Base-by-base conservation (phyloP, 2,113 vertebrate species). In the Mormyrus iriodes region DNA sequence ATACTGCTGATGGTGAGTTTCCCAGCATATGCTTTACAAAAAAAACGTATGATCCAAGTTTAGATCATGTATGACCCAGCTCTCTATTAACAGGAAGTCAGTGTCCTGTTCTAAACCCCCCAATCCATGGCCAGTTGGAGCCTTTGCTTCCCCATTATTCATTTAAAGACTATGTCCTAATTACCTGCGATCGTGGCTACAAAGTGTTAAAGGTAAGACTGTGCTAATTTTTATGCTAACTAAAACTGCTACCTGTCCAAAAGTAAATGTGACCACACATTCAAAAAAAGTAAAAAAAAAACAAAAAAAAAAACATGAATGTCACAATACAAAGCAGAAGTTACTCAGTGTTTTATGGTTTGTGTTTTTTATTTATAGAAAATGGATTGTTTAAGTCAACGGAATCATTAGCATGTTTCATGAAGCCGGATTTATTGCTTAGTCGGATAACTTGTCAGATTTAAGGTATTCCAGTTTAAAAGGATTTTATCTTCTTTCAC, bases 151-250 rank as follows among this genome's bases (percentile, higher is more conserved):
- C 96, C 87, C 95, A 95, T 4, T 99, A 98, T 92, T 96, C 93
- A 69, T 99, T 98, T 91, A 98, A 96, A 94, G 98, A 99, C 90
- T 97, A 99, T 90, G 90, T 97, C 88, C 94, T 97, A 55, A 89
- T 99, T 93, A 97, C 95, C 90, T 99, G 98, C 94, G 94, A 96
- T 89, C 92, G 94, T 0, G 98, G 98, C 87, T 98, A 97, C 95
- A 94, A 92, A 89, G 93, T 99, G 46, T 85, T 97, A 61, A 97
- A 97, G 97, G 98, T 98, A 94, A 90, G 89, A 21, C 61, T 49
- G n/a, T 69, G 76, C 27, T 42, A 1, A 79, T 79, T 79, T 61
- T 79, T 42, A 19, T 42, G 6, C 17, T 79, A n/a, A 48, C 21
- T n/a, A 84, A 84, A 84, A 44, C 44, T 48, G 19, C 21, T n/a